Conservation (phyloP, 2,113 vertebrate species). For the Trinectes maculatus region DNA sequence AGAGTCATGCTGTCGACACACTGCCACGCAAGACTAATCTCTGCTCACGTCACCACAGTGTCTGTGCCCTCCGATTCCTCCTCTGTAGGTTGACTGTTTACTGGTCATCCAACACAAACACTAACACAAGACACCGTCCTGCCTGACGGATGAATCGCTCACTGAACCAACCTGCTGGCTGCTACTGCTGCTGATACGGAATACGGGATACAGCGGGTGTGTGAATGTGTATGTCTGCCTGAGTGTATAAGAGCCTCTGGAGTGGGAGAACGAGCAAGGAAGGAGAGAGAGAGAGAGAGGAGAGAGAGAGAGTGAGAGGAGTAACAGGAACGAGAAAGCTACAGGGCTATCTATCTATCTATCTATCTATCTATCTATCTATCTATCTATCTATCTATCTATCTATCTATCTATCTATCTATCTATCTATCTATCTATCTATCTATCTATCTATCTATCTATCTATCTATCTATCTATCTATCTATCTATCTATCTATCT, state of each 20-base stretch:
- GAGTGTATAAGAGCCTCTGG: slow-evolving; percentile 39
- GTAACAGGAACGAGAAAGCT: slow-evolving; percentile 5
- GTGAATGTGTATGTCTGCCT: slow-evolving; percentile 19
- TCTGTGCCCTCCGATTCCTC: slow-evolving; percentile 30
- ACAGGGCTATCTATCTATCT: too few species aligned
- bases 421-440: too few species aligned
- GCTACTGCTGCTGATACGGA: slow-evolving; percentile 51
- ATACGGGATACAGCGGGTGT: slow-evolving; percentile 15
- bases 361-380: too few species aligned
- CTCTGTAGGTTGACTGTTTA: slow-evolving; percentile 22
- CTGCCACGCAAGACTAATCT: slow-evolving; percentile 15
- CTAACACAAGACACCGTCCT: slow-evolving; percentile 35
- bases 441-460: too few species aligned
- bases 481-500: too few species aligned
- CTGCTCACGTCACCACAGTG: slow-evolving; percentile 17
- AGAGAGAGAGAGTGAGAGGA: slow-evolving; percentile 15
- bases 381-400: too few species aligned
- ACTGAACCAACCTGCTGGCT: slow-evolving; percentile 35
- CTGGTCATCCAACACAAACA: too few species aligned
- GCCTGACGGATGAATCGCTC: slow-evolving; percentile 48
- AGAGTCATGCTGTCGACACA: slow-evolving; percentile 80
- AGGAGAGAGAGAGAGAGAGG: slow-evolving; percentile 20
- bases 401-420: too few species aligned
- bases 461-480: too few species aligned
- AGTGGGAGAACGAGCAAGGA: slow-evolving; percentile 47